Evolutionary conservation across 2,888 invertebrate genomes (phyloP), one percentile per base, ranked within the genome.

Genomic region (Meghimatium bilineatum): DNA sequence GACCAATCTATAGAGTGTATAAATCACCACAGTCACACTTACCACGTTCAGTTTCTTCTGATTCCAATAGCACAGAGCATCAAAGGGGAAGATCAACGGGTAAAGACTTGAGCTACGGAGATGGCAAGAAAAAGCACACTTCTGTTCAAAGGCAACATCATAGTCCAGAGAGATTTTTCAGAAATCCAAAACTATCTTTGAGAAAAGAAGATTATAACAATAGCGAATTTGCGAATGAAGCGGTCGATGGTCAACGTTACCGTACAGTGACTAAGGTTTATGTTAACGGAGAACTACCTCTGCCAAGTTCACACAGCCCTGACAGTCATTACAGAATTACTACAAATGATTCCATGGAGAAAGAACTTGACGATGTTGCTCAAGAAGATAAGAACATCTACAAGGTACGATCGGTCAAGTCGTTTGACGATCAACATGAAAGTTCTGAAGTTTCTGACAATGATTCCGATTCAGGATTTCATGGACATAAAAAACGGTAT

Each of bases 1-100:
- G 85, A 26, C 80, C 76, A 20, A 69, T 83, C 52, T 88, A 86
- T 82, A 76, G 79, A n/a, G 72, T 86, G 6, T 60, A 83, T 32
- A 72, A 80, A 12, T 38, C 78, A 17, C 82, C 77, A 17, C 83
- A 49, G 80, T 71, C 80, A 81, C 85, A 32, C 81, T 85, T 6
- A 36, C 71, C 71, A 6, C 44, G 66, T 17, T 67, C 72, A 26
- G 26, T 80, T 26, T 67, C 80, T 26, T 76, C 66, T 10, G 63
- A 52, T 34, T 6, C 38, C 8, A 77, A 71, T 67, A 34, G 67
- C 52, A 32, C 6, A 32, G 66, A 36, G 20, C 12, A 32, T 17
- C 34, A 2, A 29, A 71, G 74, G 29, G 72, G 49, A 32, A 34
- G 79, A 32, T 38, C 56, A 23, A 6, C 12, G 14, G 56, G 26